Evolutionary conservation across 2,888 invertebrate species (phyloP).

Genomic region (Antheraea assamensis): DNA sequence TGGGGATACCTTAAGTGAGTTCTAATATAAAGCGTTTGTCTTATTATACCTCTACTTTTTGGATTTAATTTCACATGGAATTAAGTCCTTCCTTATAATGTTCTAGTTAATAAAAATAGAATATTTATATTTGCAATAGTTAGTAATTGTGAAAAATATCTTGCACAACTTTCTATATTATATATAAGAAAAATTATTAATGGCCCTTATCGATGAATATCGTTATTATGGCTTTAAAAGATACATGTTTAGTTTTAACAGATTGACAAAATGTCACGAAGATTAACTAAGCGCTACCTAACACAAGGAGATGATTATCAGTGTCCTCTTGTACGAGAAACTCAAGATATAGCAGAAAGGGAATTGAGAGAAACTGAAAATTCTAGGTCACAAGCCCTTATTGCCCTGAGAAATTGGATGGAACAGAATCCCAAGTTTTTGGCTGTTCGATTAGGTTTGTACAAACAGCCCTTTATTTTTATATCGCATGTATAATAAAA

Average conservation of each 20-base stretch:
- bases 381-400: constrained; percentile 84
- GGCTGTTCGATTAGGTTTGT: constrained; percentile 85
- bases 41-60: too few relatives aligned
- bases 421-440: constrained; percentile 86
- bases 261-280: constrained; percentile 56
- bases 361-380: constrained; percentile 87
- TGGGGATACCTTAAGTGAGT: not conserved
- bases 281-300: constrained; percentile 72
- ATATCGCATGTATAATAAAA: not conserved
- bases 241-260: not conserved
- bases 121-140: too few relatives aligned
- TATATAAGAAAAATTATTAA: too few relatives aligned
- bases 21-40: not conserved
- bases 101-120: too few relatives aligned
- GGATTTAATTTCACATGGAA: too few relatives aligned
- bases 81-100: too few relatives aligned
- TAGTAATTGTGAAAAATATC: too few relatives aligned
- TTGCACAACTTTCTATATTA: too few relatives aligned
- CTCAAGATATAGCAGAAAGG: constrained; percentile 84
- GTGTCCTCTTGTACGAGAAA: constrained; percentile 83
- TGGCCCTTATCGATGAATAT: not conserved
- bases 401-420: constrained; percentile 86
- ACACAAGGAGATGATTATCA: constrained; percentile 85
- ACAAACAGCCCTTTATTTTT: not conserved
- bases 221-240: not conserved